Evolutionary conservation across 2,113 vertebrate species (phyloP).

Genomic region (Lathamus discolor): DNA sequence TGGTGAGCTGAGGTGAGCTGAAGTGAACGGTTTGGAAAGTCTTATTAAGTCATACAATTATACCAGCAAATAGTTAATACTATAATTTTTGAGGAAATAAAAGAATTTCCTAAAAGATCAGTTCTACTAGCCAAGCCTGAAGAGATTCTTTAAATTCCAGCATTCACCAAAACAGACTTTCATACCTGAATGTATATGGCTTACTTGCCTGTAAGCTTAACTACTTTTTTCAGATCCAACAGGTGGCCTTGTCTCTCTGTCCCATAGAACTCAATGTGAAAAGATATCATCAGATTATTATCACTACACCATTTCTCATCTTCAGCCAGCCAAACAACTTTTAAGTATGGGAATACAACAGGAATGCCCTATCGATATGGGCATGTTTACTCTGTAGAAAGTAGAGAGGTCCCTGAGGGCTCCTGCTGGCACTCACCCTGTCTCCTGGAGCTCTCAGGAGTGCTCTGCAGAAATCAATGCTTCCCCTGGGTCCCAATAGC

Average conservation of each 20-base stretch:
- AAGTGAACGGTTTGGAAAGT: not conserved
- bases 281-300: not conserved
- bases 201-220: not conserved
- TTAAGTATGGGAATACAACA: not conserved
- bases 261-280: not conserved
- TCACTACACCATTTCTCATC: not conserved
- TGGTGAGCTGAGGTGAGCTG: not conserved
- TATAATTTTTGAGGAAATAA: not conserved
- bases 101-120: not conserved
- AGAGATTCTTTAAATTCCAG: not conserved
- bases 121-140: not conserved
- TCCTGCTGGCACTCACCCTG: not conserved
- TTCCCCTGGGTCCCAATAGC: not conserved
- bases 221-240: not conserved
- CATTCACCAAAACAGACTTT: not conserved
- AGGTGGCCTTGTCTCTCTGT: not conserved
- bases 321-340: not conserved
- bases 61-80: not conserved
- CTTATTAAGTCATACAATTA: not conserved
- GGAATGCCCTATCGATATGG: not conserved
- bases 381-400: not conserved
- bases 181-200: not conserved
- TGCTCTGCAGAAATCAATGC: not conserved
- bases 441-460: not conserved
- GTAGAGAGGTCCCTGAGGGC: not conserved